Conservation (phyloP, 2,888 invertebrate genomes). For the Drosophila hamatofila region DNA sequence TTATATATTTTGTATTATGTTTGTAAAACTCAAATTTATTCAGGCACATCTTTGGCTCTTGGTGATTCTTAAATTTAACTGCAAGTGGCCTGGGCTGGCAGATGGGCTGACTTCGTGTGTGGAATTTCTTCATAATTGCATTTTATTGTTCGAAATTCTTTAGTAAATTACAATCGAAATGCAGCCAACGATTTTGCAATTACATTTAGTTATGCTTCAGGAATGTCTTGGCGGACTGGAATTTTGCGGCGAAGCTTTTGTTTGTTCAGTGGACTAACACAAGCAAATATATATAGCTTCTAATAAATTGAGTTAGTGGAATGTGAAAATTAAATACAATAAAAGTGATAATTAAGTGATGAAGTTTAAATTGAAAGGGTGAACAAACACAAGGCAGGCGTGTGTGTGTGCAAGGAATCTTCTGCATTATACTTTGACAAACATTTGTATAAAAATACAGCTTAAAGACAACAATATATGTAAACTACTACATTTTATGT, state of each 20-base stretch:
- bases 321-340: not conserved
- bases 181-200: conserved; percentile 59
- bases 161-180: conserved; percentile 60
- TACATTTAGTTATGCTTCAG: conserved; percentile 46
- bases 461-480: not conserved
- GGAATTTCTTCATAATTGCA: conserved; percentile 57
- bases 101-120: not conserved
- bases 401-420: not conserved
- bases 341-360: not conserved
- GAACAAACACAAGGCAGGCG: not conserved
- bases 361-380: not conserved
- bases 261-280: conserved; percentile 6
- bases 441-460: not conserved
- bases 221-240: conserved; percentile 27
- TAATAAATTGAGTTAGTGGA: not conserved
- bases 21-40: conserved; percentile 48
- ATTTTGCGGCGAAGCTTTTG: conserved; percentile 40
- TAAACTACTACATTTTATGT: conserved; percentile 10
- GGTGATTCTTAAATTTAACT: conserved; percentile 14
- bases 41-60: conserved; percentile 17
- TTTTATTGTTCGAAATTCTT: conserved; percentile 67
- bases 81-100: conserved; percentile 21
- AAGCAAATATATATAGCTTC: not conserved
- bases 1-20: conserved; percentile 45
- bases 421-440: not conserved